Conservation (phyloP, 2,113 vertebrate genomes). For the Stictonetta naevosa region DNA sequence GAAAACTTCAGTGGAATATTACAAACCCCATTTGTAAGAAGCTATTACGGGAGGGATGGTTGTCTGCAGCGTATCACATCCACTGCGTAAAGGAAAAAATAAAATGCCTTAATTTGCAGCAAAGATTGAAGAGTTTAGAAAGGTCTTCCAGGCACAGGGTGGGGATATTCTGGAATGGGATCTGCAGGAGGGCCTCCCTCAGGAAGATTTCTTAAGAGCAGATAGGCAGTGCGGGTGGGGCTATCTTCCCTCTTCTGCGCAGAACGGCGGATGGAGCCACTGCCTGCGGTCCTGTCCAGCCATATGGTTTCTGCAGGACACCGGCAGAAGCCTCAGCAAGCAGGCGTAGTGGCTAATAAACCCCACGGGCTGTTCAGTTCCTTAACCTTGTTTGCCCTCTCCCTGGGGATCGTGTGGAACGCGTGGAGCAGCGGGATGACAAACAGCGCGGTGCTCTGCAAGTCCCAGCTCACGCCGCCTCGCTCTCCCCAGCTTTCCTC, state of each 20-base stretch:
- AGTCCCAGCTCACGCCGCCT: not conserved
- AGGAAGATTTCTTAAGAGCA: not conserved
- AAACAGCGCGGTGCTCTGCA: not conserved
- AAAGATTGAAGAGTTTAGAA: not conserved
- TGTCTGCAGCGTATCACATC: not conserved
- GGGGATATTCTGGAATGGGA: not conserved
- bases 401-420: accelerated
- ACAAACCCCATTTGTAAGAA: not conserved
- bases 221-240: not conserved
- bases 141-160: not conserved
- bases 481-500: not conserved
- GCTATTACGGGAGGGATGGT: not conserved
- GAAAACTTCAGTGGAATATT: not conserved
- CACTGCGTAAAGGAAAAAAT: not conserved
- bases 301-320: not conserved
- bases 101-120: not conserved
- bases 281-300: not conserved
- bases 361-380: not conserved
- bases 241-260: not conserved
- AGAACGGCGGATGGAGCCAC: not conserved
- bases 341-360: not conserved
- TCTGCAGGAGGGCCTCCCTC: not conserved
- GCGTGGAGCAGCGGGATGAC: not conserved
- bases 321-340: not conserved
- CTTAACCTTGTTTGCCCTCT: not conserved